Percentiles rank a stretch among this genome's conserved stretches.
These are phyloP conservation scores for Popillia japonica DNA, from an alignment of 1,140 invertebrate genomes.

Conservation along the genomic window DNA sequence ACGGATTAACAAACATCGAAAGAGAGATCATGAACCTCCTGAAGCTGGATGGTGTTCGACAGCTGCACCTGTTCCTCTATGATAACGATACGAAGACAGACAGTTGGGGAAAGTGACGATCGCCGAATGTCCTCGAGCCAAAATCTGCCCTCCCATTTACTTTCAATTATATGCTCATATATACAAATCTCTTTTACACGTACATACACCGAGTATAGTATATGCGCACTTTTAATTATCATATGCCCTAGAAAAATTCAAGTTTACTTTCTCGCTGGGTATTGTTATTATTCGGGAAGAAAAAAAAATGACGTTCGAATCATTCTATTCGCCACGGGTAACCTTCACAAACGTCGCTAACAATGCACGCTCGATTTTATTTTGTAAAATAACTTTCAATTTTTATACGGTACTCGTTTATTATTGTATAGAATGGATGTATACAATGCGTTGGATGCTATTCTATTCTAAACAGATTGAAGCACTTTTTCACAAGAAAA, in stretches of 20 bases:
- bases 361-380: slow-evolving; percentile 8
- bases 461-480: slow-evolving; percentile 21
- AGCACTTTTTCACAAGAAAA: neutral
- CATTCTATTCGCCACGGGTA: slow-evolving; percentile 10
- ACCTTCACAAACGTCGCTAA: slow-evolving; percentile 2
- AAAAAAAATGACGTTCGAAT: neutral
- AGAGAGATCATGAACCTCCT: neutral
- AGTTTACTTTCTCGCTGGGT: slow-evolving; percentile 21
- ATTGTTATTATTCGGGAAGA: neutral
- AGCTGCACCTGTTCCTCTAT: neutral
- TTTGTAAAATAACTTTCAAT: slow-evolving; percentile 29
- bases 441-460: neutral
- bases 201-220: neutral
- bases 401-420: neutral
- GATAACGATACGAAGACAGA: slow-evolving; percentile 1
- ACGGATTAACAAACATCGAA: neutral
- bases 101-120: slow-evolving; percentile 19
- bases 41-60: neutral
- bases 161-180: neutral
- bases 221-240: slow-evolving; percentile 2
- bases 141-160: slow-evolving; percentile 29
- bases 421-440: neutral
- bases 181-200: neutral
- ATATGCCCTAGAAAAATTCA: slow-evolving; percentile 27
- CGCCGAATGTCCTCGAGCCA: neutral